These are phyloP conservation scores for Melanotaenia duboulayi DNA, from an alignment of 2,113 vertebrate species.

Conservation along the genomic window DNA sequence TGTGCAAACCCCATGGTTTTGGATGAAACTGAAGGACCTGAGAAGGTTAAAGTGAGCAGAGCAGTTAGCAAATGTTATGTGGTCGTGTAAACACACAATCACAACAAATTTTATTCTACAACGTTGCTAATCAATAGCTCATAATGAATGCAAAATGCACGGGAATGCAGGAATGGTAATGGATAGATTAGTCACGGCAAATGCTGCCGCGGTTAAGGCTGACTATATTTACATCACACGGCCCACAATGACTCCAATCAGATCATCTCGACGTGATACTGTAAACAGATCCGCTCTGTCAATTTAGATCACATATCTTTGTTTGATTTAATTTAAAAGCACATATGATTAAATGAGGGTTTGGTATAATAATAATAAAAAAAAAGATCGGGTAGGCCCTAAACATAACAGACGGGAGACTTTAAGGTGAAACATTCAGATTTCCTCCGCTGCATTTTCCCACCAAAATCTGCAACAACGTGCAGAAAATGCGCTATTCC, in stretches of 20 bases:
- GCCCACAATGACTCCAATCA: slow-evolving; percentile 50
- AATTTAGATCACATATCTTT: background rate
- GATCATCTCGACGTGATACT: background rate
- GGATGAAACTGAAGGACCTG: slow-evolving; percentile 63
- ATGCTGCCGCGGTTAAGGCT: slow-evolving; percentile 18
- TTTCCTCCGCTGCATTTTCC: slow-evolving; percentile 39
- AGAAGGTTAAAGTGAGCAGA: slow-evolving; percentile 45
- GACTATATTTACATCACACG: slow-evolving; percentile 62
- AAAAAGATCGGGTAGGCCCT: background rate
- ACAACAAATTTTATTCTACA: background rate
- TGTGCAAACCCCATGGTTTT: slow-evolving; percentile 75
- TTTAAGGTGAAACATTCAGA: slow-evolving; percentile 39
- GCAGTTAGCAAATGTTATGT: slow-evolving; percentile 19
- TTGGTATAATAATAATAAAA: background rate
- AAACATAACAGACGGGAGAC: background rate
- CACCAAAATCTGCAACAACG: slow-evolving; percentile 66
- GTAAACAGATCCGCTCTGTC: background rate
- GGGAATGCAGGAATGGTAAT: slow-evolving; percentile 9
- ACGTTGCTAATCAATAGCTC: slow-evolving; percentile 7
- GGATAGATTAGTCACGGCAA: slow-evolving; percentile 13
- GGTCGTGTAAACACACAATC: background rate
- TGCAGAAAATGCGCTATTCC: slow-evolving; percentile 71
- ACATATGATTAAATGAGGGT: background rate
- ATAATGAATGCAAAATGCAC: background rate
- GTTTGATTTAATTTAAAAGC: background rate